phyloP scores from a whole-genome alignment of 2,113 vertebrate genomes.

The Syngnathus typhle region DNA sequence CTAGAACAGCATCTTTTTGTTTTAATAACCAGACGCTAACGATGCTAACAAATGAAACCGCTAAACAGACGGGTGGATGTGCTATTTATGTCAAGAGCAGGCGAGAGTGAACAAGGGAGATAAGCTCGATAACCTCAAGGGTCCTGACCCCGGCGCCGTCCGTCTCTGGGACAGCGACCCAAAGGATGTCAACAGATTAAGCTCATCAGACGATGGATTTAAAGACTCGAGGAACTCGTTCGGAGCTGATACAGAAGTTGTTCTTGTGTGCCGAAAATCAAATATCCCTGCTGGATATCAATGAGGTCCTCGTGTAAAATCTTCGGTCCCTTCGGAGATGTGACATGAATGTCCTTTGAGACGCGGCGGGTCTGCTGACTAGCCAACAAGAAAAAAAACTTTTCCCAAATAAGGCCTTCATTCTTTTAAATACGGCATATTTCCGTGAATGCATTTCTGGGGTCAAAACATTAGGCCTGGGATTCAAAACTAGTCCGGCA shows the following conservation, averaged over 20 bases:
- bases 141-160: constrained; percentile 43
- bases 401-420: not conserved
- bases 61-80: not conserved
- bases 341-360: not conserved
- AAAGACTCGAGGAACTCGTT: constrained; percentile 35
- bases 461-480: not conserved
- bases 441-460: not conserved
- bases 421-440: not conserved
- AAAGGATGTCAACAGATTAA: constrained; percentile 53
- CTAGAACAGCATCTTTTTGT: too few species aligned
- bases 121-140: constrained; percentile 33
- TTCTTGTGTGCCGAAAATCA: too few species aligned
- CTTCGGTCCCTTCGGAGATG: not conserved
- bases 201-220: constrained; percentile 52
- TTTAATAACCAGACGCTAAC: too few species aligned
- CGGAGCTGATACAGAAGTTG: not conserved
- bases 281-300: not conserved
- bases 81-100: not conserved
- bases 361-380: not conserved
- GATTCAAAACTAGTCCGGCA: not conserved
- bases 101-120: constrained; percentile 36
- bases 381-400: not conserved
- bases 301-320: not conserved
- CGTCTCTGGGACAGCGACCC: constrained; percentile 38
- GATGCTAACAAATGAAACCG: not conserved